A percentile compares a stretch with the other conserved stretches of the same genome.
Conservation (phyloP, 2,797 vertebrate genomes). For the Mareca penelope region DNA sequence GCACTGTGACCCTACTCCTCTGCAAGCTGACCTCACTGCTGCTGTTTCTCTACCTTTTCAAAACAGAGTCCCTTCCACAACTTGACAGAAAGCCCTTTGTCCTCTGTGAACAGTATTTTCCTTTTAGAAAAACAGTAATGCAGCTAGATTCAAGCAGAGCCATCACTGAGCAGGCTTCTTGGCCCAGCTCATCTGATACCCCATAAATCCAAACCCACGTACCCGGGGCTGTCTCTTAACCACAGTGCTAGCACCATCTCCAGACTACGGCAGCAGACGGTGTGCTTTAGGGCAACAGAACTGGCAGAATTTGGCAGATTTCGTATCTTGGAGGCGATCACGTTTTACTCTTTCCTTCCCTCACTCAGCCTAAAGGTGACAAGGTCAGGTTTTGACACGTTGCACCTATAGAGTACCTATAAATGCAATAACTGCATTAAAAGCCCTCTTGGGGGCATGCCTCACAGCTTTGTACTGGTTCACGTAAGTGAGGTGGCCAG, state of each 20-base stretch:
- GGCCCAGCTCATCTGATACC: neutral
- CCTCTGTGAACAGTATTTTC: neutral
- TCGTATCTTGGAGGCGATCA: neutral
- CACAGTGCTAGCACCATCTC: too few relatives aligned
- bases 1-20: neutral
- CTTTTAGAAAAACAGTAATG: neutral
- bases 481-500: neutral
- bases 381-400: neutral
- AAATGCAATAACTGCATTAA: neutral
- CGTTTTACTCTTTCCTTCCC: neutral
- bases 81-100: neutral
- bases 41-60: neutral
- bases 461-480: neutral
- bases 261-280: neutral
- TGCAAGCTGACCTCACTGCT: neutral
- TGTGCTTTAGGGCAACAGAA: neutral
- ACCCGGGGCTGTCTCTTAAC: neutral
- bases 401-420: neutral
- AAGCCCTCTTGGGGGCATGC: neutral
- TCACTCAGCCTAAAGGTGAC: neutral
- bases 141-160: neutral
- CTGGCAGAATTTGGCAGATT: too few relatives aligned
- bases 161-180: neutral
- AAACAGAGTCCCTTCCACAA: neutral
- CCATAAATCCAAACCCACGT: neutral